Evolutionary conservation across 1,140 invertebrate species (phyloP).

Genomic region (Formica selysi): DNA sequence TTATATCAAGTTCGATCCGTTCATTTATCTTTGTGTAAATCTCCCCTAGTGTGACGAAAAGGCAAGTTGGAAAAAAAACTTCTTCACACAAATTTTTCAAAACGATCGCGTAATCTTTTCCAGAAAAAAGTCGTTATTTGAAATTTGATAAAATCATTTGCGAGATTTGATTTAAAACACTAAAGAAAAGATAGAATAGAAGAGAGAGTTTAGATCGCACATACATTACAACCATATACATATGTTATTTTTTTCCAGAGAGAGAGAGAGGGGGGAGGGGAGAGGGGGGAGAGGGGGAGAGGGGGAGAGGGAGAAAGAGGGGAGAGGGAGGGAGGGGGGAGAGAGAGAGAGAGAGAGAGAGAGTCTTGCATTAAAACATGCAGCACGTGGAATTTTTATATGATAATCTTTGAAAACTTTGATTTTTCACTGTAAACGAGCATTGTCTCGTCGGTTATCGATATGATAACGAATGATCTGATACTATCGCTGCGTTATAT

Average conservation of each 20-base stretch:
- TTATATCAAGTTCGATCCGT: conserved; percentile 8
- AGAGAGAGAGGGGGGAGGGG: too few species aligned
- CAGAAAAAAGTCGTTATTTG: not conserved
- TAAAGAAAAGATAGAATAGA: not conserved
- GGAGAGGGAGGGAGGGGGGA: too few species aligned
- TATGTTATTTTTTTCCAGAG: too few species aligned
- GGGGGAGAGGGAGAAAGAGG: too few species aligned
- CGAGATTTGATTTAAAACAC: not conserved
- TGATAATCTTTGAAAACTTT: not conserved
- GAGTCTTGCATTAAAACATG: too few species aligned
- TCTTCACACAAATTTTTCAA: not conserved
- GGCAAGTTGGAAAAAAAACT: not conserved
- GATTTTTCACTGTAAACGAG: not conserved
- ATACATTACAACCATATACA: too few species aligned
- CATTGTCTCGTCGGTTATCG: conserved; percentile 10
- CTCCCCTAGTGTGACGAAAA: not conserved
- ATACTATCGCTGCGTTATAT: not conserved
- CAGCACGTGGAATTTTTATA: not conserved
- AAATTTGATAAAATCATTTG: conserved; percentile 1
- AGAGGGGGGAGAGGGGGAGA: too few species aligned
- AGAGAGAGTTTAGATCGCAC: too few species aligned
- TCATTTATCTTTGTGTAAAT: conserved; percentile 17
- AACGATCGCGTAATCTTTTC: not conserved
- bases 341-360: too few species aligned
- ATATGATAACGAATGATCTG: conserved; percentile 11